Evolutionary conservation across 1,140 invertebrate species (phyloP).

Genomic region (Papilio helenus): DNA sequence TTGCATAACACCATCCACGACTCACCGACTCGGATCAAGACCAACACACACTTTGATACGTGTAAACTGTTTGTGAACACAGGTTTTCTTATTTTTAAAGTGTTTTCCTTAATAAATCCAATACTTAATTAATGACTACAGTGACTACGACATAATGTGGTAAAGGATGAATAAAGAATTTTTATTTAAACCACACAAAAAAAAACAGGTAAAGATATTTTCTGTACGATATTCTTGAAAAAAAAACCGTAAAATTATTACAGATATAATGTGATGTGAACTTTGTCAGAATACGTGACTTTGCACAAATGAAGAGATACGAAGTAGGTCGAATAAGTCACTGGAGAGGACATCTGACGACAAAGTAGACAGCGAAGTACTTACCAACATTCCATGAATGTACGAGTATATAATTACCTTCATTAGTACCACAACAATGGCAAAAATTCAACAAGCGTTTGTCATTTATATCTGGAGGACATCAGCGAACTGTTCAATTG

Average conservation of each 20-base stretch:
- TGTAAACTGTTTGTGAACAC: background rate
- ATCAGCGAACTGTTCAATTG: conserved; percentile 24
- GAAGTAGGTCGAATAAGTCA: conserved; percentile 1
- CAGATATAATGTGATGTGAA: background rate
- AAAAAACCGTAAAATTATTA: background rate
- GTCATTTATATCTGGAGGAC: conserved; percentile 25
- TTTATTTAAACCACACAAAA: background rate
- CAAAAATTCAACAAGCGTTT: background rate
- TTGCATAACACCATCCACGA: conserved; percentile 23
- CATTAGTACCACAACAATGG: conserved; percentile 19
- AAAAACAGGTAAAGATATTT: background rate
- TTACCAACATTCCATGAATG: background rate
- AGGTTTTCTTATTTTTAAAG: background rate
- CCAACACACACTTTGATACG: background rate
- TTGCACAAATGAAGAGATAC: background rate
- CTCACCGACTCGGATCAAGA: background rate
- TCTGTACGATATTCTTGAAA: background rate
- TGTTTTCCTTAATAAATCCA: background rate
- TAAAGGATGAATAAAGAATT: background rate
- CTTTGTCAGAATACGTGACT: conserved; percentile 4
- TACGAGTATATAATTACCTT: conserved; percentile 15
- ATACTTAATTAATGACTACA: background rate
- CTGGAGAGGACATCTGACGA: background rate
- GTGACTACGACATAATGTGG: background rate
- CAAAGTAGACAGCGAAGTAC: background rate